These are phyloP conservation scores for Anthoptus insignis DNA, from an alignment of 2,888 invertebrate species.

Conservation along the genomic window DNA sequence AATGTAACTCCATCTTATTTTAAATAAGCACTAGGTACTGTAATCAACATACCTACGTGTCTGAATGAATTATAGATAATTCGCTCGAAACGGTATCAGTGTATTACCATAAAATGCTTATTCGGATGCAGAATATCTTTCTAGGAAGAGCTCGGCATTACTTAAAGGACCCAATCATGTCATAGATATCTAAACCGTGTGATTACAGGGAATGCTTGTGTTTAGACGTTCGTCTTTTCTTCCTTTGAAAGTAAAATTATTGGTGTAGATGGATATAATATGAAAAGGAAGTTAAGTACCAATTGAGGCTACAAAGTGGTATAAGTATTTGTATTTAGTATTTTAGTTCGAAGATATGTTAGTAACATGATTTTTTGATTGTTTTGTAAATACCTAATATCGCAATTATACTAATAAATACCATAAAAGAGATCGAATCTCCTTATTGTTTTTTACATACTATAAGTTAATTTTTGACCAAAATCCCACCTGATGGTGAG, in stretches of 20 bases:
- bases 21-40: constrained; percentile 30
- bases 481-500: too few relatives aligned
- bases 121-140: constrained; percentile 31
- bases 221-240: constrained; percentile 17
- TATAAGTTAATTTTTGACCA: too few relatives aligned
- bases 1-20: constrained; percentile 30
- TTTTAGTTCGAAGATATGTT: too few relatives aligned
- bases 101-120: constrained; percentile 39
- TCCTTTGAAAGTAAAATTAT: neutral
- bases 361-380: too few relatives aligned
- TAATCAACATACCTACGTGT: constrained; percentile 39
- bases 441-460: too few relatives aligned
- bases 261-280: neutral
- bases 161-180: constrained; percentile 34
- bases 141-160: constrained; percentile 31
- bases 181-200: constrained; percentile 24
- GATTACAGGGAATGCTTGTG: constrained; percentile 20
- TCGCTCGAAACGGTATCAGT: constrained; percentile 36
- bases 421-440: too few relatives aligned
- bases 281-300: too few relatives aligned
- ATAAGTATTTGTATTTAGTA: too few relatives aligned
- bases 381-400: too few relatives aligned
- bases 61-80: constrained; percentile 40
- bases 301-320: too few relatives aligned
- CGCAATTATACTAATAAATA: too few relatives aligned